phyloP scores from a whole-genome alignment of 92 coral and sea anemone genomes.

The Porites evermanni region DNA sequence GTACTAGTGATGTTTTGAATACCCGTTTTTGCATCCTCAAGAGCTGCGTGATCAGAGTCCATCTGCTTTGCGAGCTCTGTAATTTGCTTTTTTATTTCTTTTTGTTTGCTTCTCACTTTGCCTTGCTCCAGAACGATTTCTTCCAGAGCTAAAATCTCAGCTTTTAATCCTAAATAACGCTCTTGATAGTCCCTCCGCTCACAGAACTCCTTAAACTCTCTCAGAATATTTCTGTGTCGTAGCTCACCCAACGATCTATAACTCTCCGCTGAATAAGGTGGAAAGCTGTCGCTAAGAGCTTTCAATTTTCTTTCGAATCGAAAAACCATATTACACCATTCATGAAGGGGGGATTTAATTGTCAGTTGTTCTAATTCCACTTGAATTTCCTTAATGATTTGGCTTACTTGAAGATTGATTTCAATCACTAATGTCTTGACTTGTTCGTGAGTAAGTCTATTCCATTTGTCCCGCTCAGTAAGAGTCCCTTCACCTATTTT shows the following conservation, averaged over 20 bases:
- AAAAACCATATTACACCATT: conserved; percentile 23
- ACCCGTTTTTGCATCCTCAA: not conserved
- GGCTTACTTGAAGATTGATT: conserved; percentile 6
- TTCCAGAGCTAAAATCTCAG: conserved; percentile 12
- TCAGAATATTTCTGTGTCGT: conserved; percentile 4
- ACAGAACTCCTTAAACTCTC: conserved; percentile 33
- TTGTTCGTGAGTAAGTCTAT: conserved; percentile 10
- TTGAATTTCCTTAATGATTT: conserved; percentile 26
- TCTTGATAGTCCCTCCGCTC: conserved; percentile 22
- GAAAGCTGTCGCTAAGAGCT: conserved; percentile 17
- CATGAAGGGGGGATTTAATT: not conserved
- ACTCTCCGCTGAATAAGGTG: conserved; percentile 26
- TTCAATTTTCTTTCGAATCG: conserved; percentile 6
- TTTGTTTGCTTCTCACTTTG: not conserved
- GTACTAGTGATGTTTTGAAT: conserved; percentile 13
- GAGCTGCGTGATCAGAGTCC: not conserved
- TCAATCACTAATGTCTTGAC: conserved; percentile 1
- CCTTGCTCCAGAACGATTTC: conserved; percentile 2
- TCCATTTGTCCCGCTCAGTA: conserved; percentile 17
- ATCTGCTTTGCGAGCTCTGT: not conserved
- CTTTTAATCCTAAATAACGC: conserved; percentile 2
- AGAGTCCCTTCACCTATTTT: conserved; percentile 2
- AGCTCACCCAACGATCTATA: not conserved
- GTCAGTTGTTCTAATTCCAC: conserved; percentile 22
- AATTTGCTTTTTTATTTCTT: conserved; percentile 6